phyloP scores from a whole-genome alignment of 2,113 vertebrate genomes.

The Rhabdomys dilectus region DNA sequence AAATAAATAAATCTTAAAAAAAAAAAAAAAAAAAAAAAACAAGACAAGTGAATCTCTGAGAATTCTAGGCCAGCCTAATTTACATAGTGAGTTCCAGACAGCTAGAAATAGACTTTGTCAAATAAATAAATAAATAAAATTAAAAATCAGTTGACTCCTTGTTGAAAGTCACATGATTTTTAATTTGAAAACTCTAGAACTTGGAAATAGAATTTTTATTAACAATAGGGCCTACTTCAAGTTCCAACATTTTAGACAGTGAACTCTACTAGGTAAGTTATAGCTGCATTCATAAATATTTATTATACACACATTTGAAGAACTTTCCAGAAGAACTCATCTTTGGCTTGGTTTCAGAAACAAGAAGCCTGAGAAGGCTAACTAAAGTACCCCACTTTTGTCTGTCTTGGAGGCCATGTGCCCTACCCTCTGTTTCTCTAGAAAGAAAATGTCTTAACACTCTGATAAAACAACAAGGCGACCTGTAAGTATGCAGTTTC shows the following conservation, averaged over 20 bases:
- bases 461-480: not conserved
- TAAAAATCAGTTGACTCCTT: not conserved
- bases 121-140: not conserved
- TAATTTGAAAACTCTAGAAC: constrained; percentile 35
- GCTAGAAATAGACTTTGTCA: not conserved
- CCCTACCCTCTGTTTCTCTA: constrained; percentile 15
- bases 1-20: not conserved
- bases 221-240: constrained; percentile 8
- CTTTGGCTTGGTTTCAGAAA: constrained; percentile 8
- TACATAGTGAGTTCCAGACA: not conserved
- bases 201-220: constrained; percentile 33
- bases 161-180: not conserved
- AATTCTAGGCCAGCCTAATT: not conserved
- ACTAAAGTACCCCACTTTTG: constrained; percentile 30
- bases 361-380: constrained; percentile 2
- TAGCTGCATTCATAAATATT: not conserved
- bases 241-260: not conserved
- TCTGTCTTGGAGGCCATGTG: constrained; percentile 11
- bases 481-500: not conserved
- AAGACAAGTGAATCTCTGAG: not conserved
- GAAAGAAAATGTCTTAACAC: not conserved
- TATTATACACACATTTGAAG: not conserved
- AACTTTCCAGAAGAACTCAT: constrained; percentile 45
- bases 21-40: not conserved
- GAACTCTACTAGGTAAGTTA: constrained; percentile 46